Percentiles rank a stretch among this genome's conserved stretches.
Conservation (phyloP, 2,888 invertebrate species). For the Rotaria magnacalcarata region DNA sequence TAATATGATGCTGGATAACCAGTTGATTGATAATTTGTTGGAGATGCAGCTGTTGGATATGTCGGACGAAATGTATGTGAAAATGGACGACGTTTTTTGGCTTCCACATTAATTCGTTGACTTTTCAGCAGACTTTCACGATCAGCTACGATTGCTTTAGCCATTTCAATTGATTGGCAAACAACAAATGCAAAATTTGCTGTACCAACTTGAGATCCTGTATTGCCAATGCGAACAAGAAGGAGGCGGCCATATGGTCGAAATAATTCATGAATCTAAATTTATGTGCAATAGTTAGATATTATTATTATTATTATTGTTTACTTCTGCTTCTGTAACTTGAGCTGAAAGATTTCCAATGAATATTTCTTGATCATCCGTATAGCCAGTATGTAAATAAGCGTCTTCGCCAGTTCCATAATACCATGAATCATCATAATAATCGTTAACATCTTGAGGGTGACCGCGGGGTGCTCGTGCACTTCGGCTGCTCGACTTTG, state of each 20-base stretch:
- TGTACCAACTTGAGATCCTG: not conserved
- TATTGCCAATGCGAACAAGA: conserved; percentile 30
- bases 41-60: not conserved
- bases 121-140: not conserved
- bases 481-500: not conserved
- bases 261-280: conserved; percentile 29
- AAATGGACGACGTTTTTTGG: conserved; percentile 34
- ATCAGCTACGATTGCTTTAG: conserved; percentile 12
- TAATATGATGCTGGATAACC: not conserved
- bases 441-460: not conserved
- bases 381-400: not conserved
- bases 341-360: conserved; percentile 32
- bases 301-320: no score
- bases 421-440: conserved; percentile 28
- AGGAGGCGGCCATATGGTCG: not conserved
- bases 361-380: conserved; percentile 30
- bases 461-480: not conserved
- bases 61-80: conserved; percentile 28
- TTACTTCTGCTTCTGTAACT: not conserved
- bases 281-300: not conserved
- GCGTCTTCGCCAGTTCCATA: not conserved
- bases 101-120: conserved; percentile 13
- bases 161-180: conserved; percentile 24
- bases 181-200: conserved; percentile 34
- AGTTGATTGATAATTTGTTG: conserved; percentile 23